These are phyloP conservation scores for Stigmatopora nigra DNA, from an alignment of 2,113 vertebrate species.

Conservation along the genomic window DNA sequence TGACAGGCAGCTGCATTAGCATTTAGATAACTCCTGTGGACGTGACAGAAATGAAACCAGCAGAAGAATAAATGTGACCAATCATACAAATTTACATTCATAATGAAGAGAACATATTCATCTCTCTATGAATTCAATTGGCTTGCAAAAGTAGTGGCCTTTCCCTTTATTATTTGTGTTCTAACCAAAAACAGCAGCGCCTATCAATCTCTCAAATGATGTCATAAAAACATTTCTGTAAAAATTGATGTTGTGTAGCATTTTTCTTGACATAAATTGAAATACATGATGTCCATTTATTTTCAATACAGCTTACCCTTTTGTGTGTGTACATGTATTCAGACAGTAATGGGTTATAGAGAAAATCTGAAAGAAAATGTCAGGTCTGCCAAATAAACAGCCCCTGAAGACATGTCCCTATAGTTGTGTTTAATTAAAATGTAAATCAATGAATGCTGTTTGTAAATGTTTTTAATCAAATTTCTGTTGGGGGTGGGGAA, in stretches of 20 bases:
- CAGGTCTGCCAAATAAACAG: background rate
- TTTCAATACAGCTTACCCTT: too few species aligned
- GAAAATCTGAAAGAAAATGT: conserved; percentile 33
- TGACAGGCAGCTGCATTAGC: conserved; percentile 70
- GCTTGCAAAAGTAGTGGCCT: too few species aligned
- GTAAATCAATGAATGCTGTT: background rate
- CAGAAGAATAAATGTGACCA: conserved; percentile 57
- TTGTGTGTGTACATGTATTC: too few species aligned
- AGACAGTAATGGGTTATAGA: conserved; percentile 12
- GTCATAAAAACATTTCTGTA: too few species aligned
- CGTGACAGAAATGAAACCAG: conserved; percentile 56
- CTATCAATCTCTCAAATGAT: too few species aligned
- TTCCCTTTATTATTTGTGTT: too few species aligned
- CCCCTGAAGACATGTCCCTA: background rate
- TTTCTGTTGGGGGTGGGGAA: conserved; percentile 25
- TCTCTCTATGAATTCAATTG: conserved; percentile 6
- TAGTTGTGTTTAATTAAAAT: background rate
- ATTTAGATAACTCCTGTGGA: conserved; percentile 73
- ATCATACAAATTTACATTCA: conserved; percentile 58
- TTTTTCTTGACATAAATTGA: too few species aligned
- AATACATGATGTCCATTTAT: too few species aligned
- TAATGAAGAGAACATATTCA: conserved; percentile 52
- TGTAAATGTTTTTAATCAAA: background rate
- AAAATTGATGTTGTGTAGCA: too few species aligned
- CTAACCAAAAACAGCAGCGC: too few species aligned